A percentile compares a stretch with the other conserved stretches of the same genome.
phyloP scores from a whole-genome alignment of 2,113 vertebrate genomes.

The Arothron firmamentum region DNA sequence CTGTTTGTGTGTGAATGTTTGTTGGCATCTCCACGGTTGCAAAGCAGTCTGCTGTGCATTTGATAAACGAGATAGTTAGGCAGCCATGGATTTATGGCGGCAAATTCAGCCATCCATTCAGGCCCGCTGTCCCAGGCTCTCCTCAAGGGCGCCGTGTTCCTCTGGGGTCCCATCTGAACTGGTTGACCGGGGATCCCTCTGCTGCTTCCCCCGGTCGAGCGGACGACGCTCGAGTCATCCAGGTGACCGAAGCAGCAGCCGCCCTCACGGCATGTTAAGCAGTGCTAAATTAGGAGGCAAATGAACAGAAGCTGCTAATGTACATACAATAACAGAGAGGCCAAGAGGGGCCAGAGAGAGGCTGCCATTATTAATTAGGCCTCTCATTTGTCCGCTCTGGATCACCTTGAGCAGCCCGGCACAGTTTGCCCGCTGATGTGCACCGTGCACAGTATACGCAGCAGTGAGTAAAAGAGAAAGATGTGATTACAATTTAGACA shows the following conservation, averaged over 20 bases:
- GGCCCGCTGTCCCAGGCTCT: constrained; percentile 47
- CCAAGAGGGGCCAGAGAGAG: constrained; percentile 37
- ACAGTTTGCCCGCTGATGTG: constrained; percentile 26
- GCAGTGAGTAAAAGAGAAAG: constrained; percentile 24
- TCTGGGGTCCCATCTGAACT: constrained; percentile 33
- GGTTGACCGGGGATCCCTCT: constrained; percentile 31
- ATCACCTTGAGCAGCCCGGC: constrained; percentile 58
- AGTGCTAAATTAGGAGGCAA: constrained; percentile 58
- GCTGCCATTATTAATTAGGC: constrained; percentile 56
- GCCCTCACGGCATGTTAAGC: constrained; percentile 18
- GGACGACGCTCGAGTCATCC: constrained; percentile 2
- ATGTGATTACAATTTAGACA: constrained; percentile 31
- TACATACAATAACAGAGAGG: constrained; percentile 61
- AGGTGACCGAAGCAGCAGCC: constrained; percentile 19
- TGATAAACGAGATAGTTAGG: constrained; percentile 74
- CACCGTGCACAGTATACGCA: constrained; percentile 25
- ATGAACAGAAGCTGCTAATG: constrained; percentile 59
- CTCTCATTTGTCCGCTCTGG: constrained; percentile 51
- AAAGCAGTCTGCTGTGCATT: constrained; percentile 55
- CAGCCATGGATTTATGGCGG: constrained; percentile 68
- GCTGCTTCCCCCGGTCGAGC: background rate
- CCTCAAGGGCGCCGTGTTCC: constrained; percentile 66
- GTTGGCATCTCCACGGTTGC: constrained; percentile 29
- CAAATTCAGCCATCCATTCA: constrained; percentile 66
- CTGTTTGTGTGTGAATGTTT: constrained; percentile 27